A percentile compares a stretch with the other conserved stretches of the same genome.
These are phyloP conservation scores for Struthidea cinerea DNA, from an alignment of 2,113 vertebrate genomes.

Conservation along the genomic window DNA sequence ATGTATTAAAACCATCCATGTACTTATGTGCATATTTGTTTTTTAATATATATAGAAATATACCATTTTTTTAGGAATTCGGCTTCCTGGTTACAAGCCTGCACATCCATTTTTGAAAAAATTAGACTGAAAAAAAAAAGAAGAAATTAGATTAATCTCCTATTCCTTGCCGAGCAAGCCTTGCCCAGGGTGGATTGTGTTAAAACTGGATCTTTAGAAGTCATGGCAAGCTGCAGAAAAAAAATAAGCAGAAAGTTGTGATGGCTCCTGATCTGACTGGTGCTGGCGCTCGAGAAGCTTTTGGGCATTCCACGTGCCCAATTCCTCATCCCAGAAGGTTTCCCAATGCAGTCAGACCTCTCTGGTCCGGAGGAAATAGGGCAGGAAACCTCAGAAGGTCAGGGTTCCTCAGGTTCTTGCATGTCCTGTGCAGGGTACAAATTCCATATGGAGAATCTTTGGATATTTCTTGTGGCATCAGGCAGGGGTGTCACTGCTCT, in stretches of 20 bases:
- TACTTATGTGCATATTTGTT: too few relatives aligned
- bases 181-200: not conserved
- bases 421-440: accelerated
- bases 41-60: not conserved
- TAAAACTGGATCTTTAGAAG: not conserved
- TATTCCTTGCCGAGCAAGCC: not conserved
- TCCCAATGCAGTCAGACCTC: not conserved
- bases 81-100: not conserved
- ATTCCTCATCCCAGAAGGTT: not conserved
- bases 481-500: not conserved
- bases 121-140: not conserved
- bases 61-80: not conserved
- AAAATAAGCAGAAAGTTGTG: not conserved
- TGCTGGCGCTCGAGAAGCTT: not conserved
- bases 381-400: not conserved
- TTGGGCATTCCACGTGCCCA: not conserved
- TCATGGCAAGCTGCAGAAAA: not conserved
- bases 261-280: not conserved
- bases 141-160: not conserved
- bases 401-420: not conserved
- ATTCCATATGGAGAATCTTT: not conserved
- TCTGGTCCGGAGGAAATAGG: not conserved
- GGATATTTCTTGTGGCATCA: not conserved
- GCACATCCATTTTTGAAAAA: not conserved
- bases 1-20: not conserved